These are phyloP conservation scores for Sminthurinus aureus DNA, from an alignment of 2,888 invertebrate species.

Conservation along the genomic window DNA sequence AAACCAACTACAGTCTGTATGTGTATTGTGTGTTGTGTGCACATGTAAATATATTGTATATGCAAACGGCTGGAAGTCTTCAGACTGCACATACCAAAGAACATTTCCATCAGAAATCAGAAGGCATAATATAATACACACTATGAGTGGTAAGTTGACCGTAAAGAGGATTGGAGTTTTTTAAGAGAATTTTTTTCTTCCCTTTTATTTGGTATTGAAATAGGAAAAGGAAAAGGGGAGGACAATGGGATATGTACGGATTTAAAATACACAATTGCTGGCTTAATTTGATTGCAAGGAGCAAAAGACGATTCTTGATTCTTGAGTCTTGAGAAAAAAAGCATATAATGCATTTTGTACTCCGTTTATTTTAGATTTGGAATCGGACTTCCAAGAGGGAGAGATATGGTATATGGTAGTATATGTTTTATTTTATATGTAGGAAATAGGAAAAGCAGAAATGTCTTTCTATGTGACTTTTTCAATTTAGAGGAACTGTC, in stretches of 20 bases:
- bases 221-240: background rate
- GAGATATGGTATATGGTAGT: background rate
- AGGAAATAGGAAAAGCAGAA: background rate
- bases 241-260: conserved; percentile 13
- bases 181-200: background rate
- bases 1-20: background rate
- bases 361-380: no score
- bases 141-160: background rate
- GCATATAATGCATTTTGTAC: background rate
- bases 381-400: background rate
- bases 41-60: no score
- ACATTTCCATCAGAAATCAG: no score
- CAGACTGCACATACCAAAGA: no score
- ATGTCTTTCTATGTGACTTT: background rate
- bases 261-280: background rate
- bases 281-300: conserved; percentile 12
- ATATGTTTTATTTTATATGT: background rate
- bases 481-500: background rate
- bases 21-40: no score
- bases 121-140: background rate
- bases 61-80: no score
- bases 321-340: no score
- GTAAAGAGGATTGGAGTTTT: background rate
- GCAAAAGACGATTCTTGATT: background rate
- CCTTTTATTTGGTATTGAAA: background rate